Evolutionary conservation across 2,113 vertebrate genomes (phyloP).

Genomic region (Lasiurus cinereus): DNA sequence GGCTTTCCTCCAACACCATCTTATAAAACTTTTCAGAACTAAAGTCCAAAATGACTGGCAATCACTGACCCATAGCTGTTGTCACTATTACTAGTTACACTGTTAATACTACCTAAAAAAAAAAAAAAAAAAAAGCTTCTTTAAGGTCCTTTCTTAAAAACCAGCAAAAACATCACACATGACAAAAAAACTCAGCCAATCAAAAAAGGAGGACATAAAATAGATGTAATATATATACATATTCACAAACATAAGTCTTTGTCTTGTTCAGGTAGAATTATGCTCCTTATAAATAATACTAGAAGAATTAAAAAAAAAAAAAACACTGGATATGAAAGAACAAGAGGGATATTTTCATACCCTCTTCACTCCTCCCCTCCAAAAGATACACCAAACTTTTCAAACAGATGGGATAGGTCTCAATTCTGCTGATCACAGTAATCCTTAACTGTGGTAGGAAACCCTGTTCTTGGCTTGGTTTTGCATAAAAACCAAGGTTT

Average conservation of each 20-base stretch:
- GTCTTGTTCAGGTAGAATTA: background rate
- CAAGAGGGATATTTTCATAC: background rate
- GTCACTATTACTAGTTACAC: background rate
- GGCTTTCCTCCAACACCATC: background rate
- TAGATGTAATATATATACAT: background rate
- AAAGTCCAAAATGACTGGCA: background rate
- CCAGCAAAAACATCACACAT: background rate
- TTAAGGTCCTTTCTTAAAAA: background rate
- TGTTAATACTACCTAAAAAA: background rate
- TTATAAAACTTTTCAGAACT: slow-evolving; percentile 8
- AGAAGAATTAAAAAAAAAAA: background rate
- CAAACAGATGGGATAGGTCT: background rate
- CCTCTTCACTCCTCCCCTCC: background rate
- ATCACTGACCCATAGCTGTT: background rate
- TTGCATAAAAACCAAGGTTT: background rate
- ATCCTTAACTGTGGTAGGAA: background rate
- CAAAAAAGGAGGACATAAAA: slow-evolving; percentile 57
- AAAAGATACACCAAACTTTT: background rate
- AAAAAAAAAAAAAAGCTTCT: background rate
- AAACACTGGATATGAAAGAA: background rate
- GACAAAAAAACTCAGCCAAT: background rate
- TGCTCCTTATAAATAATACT: background rate
- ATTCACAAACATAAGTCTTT: background rate
- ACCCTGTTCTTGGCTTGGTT: background rate
- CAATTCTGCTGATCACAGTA: background rate